These are phyloP conservation scores for Hyposoter dolosus DNA, from an alignment of 2,888 invertebrate genomes.

Conservation along the genomic window DNA sequence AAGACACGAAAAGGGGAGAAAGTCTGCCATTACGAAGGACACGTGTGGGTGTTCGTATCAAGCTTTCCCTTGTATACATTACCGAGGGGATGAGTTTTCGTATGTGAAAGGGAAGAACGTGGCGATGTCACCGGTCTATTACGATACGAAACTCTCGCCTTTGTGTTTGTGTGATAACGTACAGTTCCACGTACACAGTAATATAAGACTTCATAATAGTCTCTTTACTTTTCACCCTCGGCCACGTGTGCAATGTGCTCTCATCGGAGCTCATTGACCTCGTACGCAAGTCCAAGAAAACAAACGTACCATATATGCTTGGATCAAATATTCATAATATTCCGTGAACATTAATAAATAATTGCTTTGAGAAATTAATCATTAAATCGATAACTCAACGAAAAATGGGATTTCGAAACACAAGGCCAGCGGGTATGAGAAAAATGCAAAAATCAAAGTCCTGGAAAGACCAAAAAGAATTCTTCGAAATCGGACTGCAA, in stretches of 20 bases:
- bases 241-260: slow-evolving; percentile 47
- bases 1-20: slow-evolving; percentile 2
- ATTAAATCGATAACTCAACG: neutral
- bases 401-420: too few species aligned
- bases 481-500: too few species aligned
- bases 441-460: too few species aligned
- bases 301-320: neutral
- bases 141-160: slow-evolving; percentile 56
- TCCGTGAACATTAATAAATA: neutral
- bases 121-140: slow-evolving; percentile 57
- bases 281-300: slow-evolving; percentile 31
- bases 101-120: slow-evolving; percentile 57
- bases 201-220: slow-evolving; percentile 34
- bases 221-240: slow-evolving; percentile 56
- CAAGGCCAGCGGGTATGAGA: too few species aligned
- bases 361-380: neutral
- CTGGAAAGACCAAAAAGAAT: too few species aligned
- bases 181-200: slow-evolving; percentile 4
- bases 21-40: slow-evolving; percentile 62
- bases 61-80: slow-evolving; percentile 32
- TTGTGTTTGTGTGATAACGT: slow-evolving; percentile 39
- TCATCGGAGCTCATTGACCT: slow-evolving; percentile 37
- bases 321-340: slow-evolving; percentile 3
- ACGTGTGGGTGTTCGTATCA: slow-evolving; percentile 69
- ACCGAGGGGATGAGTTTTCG: slow-evolving; percentile 60